Evolutionary conservation across 2,888 invertebrate genomes (phyloP).

Genomic region (Hoplodrina ambigua): DNA sequence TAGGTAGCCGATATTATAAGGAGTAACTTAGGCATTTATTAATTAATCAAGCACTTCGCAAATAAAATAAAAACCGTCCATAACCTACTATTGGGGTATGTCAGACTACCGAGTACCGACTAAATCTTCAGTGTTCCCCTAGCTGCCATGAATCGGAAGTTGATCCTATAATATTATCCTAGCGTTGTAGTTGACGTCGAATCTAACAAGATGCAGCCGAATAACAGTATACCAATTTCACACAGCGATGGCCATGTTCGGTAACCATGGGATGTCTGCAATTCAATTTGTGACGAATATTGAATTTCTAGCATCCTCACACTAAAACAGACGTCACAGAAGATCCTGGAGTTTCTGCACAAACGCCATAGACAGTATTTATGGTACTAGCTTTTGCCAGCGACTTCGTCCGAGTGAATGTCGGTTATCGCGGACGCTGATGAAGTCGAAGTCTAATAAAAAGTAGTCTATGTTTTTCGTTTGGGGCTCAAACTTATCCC

Average conservation of each 20-base stretch:
- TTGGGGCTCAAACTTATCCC: too few relatives aligned
- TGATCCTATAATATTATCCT: neutral
- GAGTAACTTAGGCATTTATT: too few relatives aligned
- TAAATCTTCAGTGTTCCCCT: neutral
- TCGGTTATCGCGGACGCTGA: too few relatives aligned
- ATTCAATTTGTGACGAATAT: constrained; percentile 35
- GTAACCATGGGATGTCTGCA: neutral
- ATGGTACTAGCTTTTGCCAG: too few relatives aligned
- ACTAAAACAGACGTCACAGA: neutral
- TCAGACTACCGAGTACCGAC: too few relatives aligned
- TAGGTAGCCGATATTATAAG: too few relatives aligned
- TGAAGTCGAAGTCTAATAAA: too few relatives aligned
- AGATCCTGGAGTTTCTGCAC: neutral
- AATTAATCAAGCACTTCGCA: too few relatives aligned
- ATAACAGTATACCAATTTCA: constrained; percentile 5
- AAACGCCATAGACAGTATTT: neutral
- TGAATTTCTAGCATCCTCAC: constrained; percentile 6
- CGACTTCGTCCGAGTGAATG: too few relatives aligned
- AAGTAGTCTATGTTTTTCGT: too few relatives aligned
- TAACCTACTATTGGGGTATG: too few relatives aligned
- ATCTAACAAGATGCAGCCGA: neutral
- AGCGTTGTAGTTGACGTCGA: neutral
- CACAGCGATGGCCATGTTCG: constrained; percentile 1
- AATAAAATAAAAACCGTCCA: too few relatives aligned
- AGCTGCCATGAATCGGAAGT: neutral